Base-by-base conservation (phyloP, 2,888 invertebrate species). In the Gibbula magus region DNA sequence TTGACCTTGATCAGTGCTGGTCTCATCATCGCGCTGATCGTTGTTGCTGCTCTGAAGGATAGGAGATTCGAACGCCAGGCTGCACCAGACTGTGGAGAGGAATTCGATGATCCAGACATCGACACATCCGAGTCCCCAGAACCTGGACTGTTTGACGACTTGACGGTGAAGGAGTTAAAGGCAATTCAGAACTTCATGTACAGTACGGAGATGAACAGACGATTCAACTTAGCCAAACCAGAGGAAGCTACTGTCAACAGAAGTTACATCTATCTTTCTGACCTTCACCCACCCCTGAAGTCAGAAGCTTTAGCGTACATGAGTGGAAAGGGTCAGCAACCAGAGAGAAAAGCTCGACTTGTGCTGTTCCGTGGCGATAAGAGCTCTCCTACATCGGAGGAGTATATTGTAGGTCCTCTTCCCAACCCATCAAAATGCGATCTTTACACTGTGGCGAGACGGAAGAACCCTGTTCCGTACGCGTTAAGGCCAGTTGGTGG, bases 311-410 rank as follows among this genome's bases (percentile, higher is more conserved):
- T 88, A 32, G 61, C 81, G 8, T 86, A 81, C 70, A 78, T 88
- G 8, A 86, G 84, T 53, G 73, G 67, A 2, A 73, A 45, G 16
- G 79, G 80, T 13, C 54, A 75, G 0, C 79, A 81, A 56, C 90
- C 90, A 3, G 39, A 22, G 0, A 79, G 90, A 35, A 82, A 87
- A n/a, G 90, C 90, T 4, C 81, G 76, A 7, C 89, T 89, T 25
- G 75, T 88, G 0, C 81, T 90, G 56, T 87, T 88, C 77, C 82
- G 89, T 32, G 90, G 90, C 16, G 88, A 89, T 78, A 75, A 75
- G 52, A 29, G 73, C 7, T 84, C 82, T 16, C 86, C 88, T 0
- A 83, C 85, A n/a, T 84, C 89, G 2, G 86, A 88, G 66, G 90
- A 91, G 76, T 88, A 86, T 53, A 78, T 84, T 8, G 88, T 90